Percentiles rank a stretch among this genome's conserved stretches.
Conservation (phyloP, 2,797 vertebrate species). For the Taeniopygia guttata region DNA sequence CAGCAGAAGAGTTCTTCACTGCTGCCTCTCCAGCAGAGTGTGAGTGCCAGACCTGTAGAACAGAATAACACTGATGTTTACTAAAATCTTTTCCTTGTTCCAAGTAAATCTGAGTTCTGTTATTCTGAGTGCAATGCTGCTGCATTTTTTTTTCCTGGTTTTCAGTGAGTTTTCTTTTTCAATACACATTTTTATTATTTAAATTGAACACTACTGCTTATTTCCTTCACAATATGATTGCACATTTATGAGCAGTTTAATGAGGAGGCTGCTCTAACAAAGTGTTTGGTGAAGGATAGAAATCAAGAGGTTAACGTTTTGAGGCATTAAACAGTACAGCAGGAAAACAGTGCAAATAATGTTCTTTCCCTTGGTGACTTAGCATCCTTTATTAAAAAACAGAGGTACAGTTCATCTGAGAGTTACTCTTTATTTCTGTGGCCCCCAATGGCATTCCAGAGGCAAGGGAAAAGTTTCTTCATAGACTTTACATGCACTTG, state of each 20-base stretch:
- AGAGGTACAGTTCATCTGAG: background rate
- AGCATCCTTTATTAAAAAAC: background rate
- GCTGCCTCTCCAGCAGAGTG: background rate
- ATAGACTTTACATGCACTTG: background rate
- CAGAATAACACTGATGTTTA: background rate
- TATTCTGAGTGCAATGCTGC: background rate
- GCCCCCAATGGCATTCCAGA: background rate
- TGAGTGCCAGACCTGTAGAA: background rate
- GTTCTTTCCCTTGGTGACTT: background rate
- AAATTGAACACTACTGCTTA: background rate
- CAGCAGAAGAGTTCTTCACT: background rate
- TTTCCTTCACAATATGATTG: background rate
- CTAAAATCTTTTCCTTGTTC: background rate
- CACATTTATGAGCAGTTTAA: background rate
- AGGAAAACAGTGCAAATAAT: background rate
- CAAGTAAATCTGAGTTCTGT: background rate
- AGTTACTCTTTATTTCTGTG: background rate
- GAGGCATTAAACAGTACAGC: background rate
- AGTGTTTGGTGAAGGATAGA: background rate
- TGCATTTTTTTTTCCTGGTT: background rate
- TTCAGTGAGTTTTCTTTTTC: background rate
- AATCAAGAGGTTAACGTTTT: conserved; percentile 8
- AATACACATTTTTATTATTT: background rate
- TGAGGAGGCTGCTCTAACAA: background rate
- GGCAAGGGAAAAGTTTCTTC: background rate